phyloP scores from a whole-genome alignment of 2,888 invertebrate genomes.

The Adineta ricciae region DNA sequence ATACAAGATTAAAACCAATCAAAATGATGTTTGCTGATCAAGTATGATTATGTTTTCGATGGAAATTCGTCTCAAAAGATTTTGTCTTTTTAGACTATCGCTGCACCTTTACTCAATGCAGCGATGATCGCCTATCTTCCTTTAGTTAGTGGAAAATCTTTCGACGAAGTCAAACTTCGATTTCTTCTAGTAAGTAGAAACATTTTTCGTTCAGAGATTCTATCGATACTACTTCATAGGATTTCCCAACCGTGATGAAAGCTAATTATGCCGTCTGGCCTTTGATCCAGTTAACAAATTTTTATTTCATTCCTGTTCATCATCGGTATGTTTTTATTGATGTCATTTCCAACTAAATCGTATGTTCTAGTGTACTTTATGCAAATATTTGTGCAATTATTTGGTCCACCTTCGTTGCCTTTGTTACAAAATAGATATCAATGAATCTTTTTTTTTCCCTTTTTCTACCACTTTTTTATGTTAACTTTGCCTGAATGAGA shows the following conservation, averaged over 20 bases:
- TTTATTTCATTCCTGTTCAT: slow-evolving; percentile 11
- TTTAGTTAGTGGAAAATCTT: no score
- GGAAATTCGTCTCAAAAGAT: not conserved
- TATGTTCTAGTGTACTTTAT: not conserved
- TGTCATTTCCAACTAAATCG: not conserved
- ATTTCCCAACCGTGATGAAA: slow-evolving; percentile 1
- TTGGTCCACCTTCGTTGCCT: not conserved
- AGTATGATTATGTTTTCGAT: not conserved
- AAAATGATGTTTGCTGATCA: slow-evolving; percentile 34
- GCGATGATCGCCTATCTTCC: not conserved
- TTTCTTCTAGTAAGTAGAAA: no score
- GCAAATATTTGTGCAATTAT: not conserved
- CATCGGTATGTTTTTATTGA: not conserved
- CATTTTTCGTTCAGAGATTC: no score
- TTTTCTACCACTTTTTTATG: not conserved
- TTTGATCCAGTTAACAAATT: not conserved
- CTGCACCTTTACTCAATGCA: not conserved
- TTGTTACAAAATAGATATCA: not conserved
- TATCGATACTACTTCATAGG: not conserved
- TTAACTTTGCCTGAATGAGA: not conserved
- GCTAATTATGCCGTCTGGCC: not conserved
- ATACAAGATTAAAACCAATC: slow-evolving; percentile 21
- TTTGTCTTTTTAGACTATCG: not conserved
- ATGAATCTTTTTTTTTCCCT: not conserved
- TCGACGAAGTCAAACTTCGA: no score